Conservation (phyloP, 2,797 vertebrate genomes). For the Sebastolobus altivelis region DNA sequence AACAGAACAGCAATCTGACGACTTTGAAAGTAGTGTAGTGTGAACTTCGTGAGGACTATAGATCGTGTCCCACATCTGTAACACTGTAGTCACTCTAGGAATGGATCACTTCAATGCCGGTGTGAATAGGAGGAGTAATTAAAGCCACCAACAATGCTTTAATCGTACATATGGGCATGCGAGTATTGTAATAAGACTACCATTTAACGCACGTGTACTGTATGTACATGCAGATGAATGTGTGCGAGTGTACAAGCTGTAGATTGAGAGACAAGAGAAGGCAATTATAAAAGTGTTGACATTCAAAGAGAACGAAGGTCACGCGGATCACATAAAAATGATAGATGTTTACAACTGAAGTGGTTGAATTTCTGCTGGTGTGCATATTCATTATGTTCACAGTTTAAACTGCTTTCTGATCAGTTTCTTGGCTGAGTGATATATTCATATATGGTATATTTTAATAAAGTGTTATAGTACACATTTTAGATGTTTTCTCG, state of each 20-base stretch:
- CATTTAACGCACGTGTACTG: background rate
- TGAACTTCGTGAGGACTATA: background rate
- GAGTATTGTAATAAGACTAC: background rate
- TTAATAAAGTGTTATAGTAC: background rate
- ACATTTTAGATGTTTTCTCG: background rate
- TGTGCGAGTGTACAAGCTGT: slow-evolving; percentile 10
- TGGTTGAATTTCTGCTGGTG: slow-evolving; percentile 11
- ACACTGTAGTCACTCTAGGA: background rate
- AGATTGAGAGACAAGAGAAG: slow-evolving; percentile 41
- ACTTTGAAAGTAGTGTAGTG: no score
- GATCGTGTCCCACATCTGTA: background rate
- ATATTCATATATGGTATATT: background rate
- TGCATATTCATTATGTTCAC: slow-evolving; percentile 5
- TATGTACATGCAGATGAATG: slow-evolving; percentile 13
- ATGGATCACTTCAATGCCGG: slow-evolving; percentile 12
- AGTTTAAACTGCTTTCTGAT: slow-evolving; percentile 12
- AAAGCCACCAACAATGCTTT: background rate
- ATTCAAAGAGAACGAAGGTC: slow-evolving; percentile 59
- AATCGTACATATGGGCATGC: background rate
- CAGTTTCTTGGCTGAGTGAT: background rate
- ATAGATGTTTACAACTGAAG: slow-evolving; percentile 31
- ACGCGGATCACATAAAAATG: slow-evolving; percentile 17
- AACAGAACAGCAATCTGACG: no score
- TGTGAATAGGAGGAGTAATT: slow-evolving; percentile 16
- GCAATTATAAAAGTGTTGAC: slow-evolving; percentile 36